Evolutionary conservation across 2,888 invertebrate species (phyloP).

Genomic region (Lepidochitona cinerea): DNA sequence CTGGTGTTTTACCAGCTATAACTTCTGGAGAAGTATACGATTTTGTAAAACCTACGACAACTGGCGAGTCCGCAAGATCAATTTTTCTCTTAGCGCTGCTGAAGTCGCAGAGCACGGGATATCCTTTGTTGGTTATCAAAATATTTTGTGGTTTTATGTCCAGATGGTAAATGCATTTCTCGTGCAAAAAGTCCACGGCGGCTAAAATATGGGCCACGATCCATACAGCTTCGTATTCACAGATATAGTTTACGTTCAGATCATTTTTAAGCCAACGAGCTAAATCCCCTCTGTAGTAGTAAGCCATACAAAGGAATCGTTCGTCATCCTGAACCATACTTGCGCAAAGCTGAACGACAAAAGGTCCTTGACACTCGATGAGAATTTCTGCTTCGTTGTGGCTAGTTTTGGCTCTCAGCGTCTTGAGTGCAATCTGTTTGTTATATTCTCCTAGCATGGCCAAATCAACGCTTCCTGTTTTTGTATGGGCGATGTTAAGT

Average conservation of each 20-base stretch:
- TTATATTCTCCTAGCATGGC: background rate
- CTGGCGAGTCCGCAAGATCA: background rate
- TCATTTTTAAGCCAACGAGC: background rate
- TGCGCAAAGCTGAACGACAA: background rate
- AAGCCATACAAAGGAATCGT: background rate
- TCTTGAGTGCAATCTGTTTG: background rate
- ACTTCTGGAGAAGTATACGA: conserved; percentile 1
- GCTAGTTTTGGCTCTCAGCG: background rate
- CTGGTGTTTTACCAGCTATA: background rate
- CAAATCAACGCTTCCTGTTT: background rate
- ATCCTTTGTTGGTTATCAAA: background rate
- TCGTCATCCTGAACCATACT: background rate
- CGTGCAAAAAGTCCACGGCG: background rate
- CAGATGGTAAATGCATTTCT: background rate
- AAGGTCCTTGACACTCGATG: background rate
- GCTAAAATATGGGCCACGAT: background rate
- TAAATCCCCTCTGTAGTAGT: background rate
- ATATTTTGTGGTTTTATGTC: conserved; percentile 1
- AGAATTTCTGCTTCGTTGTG: background rate
- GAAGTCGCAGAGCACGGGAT: background rate
- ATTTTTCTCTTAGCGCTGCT: background rate
- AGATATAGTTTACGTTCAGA: background rate
- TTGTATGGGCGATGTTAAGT: background rate
- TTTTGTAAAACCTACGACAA: background rate
- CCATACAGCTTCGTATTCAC: background rate